These are phyloP conservation scores for Crocodylus rhombifer DNA, from an alignment of 2,797 vertebrate genomes.

Conservation along the genomic window DNA sequence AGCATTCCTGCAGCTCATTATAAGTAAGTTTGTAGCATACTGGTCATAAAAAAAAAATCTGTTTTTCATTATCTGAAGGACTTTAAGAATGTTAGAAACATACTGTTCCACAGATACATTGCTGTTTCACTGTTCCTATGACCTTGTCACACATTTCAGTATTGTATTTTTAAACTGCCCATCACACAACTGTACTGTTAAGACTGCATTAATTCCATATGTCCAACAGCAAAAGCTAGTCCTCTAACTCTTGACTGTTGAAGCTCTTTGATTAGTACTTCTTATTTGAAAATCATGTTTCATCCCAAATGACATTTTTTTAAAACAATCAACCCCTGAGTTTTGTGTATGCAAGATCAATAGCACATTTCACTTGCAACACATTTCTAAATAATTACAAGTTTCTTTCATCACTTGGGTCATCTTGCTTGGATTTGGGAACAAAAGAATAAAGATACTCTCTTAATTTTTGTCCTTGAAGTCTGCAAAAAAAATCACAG, in stretches of 20 bases:
- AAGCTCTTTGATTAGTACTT: not conserved
- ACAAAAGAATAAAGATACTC: not conserved
- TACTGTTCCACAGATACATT: not conserved
- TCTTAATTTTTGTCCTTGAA: not conserved
- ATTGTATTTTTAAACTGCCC: constrained; percentile 60
- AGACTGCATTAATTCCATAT: constrained; percentile 6
- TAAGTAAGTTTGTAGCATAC: not conserved
- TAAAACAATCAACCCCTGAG: not conserved
- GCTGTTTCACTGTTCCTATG: not conserved
- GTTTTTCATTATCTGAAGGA: not conserved
- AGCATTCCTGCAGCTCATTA: not conserved
- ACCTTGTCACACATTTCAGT: constrained; percentile 53
- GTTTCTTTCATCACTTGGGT: not conserved
- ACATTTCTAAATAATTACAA: not conserved
- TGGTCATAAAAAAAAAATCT: not conserved
- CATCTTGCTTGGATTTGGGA: not conserved
- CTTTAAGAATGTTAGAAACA: not conserved
- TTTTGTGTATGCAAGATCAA: not conserved
- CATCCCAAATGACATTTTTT: not conserved
- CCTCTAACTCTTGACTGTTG: not conserved
- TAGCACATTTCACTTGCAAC: not conserved
- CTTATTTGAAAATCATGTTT: not conserved
- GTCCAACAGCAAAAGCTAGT: not conserved
- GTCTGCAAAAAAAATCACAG: not conserved
- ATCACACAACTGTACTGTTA: constrained; percentile 24